Evolutionary conservation across 2,797 vertebrate species (phyloP).

Genomic region (Gymnopithys bicolor): DNA sequence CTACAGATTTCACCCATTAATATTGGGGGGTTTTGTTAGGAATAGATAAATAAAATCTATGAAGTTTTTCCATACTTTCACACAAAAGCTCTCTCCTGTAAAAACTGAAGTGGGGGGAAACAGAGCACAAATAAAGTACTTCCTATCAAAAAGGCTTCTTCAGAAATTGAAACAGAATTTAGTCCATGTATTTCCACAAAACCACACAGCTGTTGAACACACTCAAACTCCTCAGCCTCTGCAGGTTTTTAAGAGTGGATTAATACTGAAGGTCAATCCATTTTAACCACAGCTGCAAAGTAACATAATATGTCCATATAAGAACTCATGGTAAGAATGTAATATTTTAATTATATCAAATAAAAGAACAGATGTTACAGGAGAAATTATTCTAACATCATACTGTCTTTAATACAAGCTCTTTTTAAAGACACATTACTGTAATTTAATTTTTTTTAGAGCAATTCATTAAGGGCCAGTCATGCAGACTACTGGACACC

Average conservation of each 20-base stretch:
- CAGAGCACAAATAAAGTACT: neutral
- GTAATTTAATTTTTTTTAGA: conserved; percentile 48
- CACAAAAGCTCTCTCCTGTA: neutral
- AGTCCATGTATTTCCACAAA: neutral
- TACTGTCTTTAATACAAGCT: conserved; percentile 27
- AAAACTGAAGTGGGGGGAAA: neutral
- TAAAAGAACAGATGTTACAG: conserved; percentile 50
- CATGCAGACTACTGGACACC: conserved; percentile 38
- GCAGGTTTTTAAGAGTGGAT: neutral
- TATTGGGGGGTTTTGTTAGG: neutral
- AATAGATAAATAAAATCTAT: neutral
- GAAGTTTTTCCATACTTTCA: neutral
- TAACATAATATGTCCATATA: conserved; percentile 11
- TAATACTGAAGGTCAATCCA: conserved; percentile 4
- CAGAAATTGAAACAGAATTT: neutral
- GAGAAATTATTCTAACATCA: conserved; percentile 37
- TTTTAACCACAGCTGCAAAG: conserved; percentile 46
- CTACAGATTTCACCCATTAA: neutral
- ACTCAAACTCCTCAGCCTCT: neutral
- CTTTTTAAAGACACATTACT: conserved; percentile 47
- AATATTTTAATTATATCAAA: conserved; percentile 57
- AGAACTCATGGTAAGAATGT: conserved; percentile 11
- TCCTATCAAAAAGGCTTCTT: neutral
- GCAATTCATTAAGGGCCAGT: conserved; percentile 60
- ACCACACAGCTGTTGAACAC: conserved; percentile 24